Base-by-base conservation (phyloP, 2,888 invertebrate genomes). In the Athalia circularis region DNA sequence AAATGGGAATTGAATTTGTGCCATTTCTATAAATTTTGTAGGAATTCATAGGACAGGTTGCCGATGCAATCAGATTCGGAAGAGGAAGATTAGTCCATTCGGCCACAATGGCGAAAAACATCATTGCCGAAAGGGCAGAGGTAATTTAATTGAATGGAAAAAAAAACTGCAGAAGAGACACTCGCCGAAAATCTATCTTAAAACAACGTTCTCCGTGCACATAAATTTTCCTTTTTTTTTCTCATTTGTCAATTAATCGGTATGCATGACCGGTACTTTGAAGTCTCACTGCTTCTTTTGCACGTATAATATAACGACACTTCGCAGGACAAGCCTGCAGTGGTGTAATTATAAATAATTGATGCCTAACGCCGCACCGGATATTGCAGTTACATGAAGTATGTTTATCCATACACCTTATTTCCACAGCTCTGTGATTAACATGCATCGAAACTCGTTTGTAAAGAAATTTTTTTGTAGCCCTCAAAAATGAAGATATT, bases 41-140 rank as follows among this genome's bases (percentile, higher is more conserved):
- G 90, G 89, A 88, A 79, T 86, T 87, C 79, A 86, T 90, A 86
- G 87, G 84, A 79, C 85, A 86, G 82, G 80, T 89, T 81, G 83
- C 83, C 77, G 88, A 90, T 82, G 82, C 86, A 80, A 82, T 89
- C 84, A 87, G 90, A 87, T 85, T 90, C 78, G 86, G 86, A 85
- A 84, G 86, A 85, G 90, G 89, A 82, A 85, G 88, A 84, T 86
- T 90, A 81, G 86, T 90, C 81, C 89, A 88, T 89, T 88, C 87
- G 70, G 84, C 87, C 81, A 83, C 85, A 81, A 86, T 89, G 85
- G 85, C 87, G 80, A 87, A 85, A 88, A 90, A 90, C 87, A 85
- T 86, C 87, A 81, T 89, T 81, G 83, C 82, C 79, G 84, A 87
- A 77, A 85, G 80, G 84, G 85, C 85, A 81, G 88, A 90, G 90